These are phyloP conservation scores for Gracilinanus agilis DNA, from an alignment of 2,113 vertebrate genomes.

Conservation along the genomic window DNA sequence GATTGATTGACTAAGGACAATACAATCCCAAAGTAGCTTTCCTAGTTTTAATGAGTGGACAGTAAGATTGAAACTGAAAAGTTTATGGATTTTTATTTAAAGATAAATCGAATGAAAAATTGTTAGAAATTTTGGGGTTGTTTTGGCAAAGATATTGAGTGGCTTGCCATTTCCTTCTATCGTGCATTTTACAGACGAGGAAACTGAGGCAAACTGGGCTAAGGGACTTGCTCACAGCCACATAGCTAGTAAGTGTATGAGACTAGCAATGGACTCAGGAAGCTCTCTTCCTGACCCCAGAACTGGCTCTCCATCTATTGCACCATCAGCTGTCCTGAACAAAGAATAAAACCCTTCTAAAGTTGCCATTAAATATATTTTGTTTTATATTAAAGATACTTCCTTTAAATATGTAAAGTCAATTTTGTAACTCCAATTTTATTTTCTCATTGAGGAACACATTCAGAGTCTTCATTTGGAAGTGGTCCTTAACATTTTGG, in stretches of 20 bases:
- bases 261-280: no score
- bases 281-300: no score
- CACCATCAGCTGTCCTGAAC: not conserved
- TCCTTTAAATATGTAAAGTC: not conserved
- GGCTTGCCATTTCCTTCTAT: no score
- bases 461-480: not conserved
- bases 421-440: slow-evolving; percentile 13
- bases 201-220: no score
- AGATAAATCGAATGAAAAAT: not conserved
- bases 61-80: not conserved
- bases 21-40: not conserved
- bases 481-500: not conserved
- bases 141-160: no score
- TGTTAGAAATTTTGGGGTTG: no score
- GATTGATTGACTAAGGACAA: not conserved
- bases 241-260: no score
- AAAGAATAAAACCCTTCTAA: slow-evolving; percentile 9
- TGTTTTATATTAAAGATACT: not conserved
- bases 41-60: not conserved
- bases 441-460: not conserved
- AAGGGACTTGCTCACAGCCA: no score
- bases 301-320: not conserved
- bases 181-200: no score
- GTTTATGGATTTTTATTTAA: slow-evolving; percentile 29
- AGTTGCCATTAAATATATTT: slow-evolving; percentile 25